Evolutionary conservation across 92 coral and sea anemone species (phyloP).

Genomic region (Heteractis magnifica): DNA sequence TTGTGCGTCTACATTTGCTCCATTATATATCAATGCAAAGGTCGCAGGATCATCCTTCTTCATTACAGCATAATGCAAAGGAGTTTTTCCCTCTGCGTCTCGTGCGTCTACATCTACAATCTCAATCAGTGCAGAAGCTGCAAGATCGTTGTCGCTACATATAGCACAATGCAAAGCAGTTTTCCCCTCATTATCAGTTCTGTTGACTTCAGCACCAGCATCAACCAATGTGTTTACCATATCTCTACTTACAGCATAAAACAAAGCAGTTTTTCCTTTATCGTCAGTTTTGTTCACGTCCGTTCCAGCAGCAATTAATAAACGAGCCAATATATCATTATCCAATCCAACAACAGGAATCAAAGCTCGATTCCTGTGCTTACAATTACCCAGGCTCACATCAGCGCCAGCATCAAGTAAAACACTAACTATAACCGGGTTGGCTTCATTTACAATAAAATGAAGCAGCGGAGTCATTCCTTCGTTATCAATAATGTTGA

Average conservation of each 20-base stretch:
- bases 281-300: neutral
- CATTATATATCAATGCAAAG: too few species aligned
- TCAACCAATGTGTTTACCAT: neutral
- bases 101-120: neutral
- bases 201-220: neutral
- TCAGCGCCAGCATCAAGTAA: too few species aligned
- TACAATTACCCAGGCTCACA: too few species aligned
- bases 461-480: neutral
- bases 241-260: neutral
- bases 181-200: neutral
- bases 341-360: neutral
- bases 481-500: neutral
- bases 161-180: neutral
- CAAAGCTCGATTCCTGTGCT: neutral
- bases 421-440: too few species aligned
- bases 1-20: too few species aligned
- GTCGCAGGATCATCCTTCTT: neutral
- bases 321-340: neutral
- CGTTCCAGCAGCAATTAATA: neutral
- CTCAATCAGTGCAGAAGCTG: neutral
- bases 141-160: neutral
- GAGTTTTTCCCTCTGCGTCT: neutral
- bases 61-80: conserved; percentile 1
- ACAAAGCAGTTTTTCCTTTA: neutral
- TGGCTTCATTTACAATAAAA: too few species aligned